Evolutionary conservation across 2,888 invertebrate species (phyloP).

Genomic region (Drosophila stalkeri): DNA sequence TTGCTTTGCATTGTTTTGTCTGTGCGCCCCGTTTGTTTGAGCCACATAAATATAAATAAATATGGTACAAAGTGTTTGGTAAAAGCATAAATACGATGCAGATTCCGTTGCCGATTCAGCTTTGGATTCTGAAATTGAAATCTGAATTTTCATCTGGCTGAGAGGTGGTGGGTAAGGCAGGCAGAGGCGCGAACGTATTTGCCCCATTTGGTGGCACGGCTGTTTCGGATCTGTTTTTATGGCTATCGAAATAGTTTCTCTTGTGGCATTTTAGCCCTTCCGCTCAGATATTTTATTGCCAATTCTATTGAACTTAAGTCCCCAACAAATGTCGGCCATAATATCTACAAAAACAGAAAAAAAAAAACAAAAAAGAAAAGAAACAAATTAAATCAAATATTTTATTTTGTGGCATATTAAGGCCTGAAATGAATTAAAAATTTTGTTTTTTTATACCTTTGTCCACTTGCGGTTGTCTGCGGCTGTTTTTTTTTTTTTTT

Average conservation of each 20-base stretch:
- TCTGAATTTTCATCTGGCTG: neutral
- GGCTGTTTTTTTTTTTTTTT: constrained; percentile 15
- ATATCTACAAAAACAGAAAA: neutral
- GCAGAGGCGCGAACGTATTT: constrained; percentile 23
- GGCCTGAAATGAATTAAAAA: constrained; percentile 41
- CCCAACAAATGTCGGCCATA: constrained; percentile 50
- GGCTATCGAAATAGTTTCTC: constrained; percentile 35
- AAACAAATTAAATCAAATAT: neutral
- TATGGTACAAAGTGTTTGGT: constrained; percentile 73
- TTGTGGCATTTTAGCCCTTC: constrained; percentile 71
- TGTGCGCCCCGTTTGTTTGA: constrained; percentile 55
- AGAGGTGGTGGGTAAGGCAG: neutral
- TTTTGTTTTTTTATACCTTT: neutral
- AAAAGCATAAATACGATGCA: constrained; percentile 64
- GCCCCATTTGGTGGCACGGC: constrained; percentile 21
- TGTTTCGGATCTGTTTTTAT: constrained; percentile 55
- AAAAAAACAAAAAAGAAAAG: too few species aligned
- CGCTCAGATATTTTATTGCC: constrained; percentile 61
- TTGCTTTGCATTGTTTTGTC: constrained; percentile 55
- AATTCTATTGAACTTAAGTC: constrained; percentile 69
- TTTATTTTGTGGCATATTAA: constrained; percentile 26
- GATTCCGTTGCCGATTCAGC: constrained; percentile 17
- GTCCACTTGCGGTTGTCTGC: constrained; percentile 2
- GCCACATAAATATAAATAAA: constrained; percentile 71
- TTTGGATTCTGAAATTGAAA: constrained; percentile 12